phyloP scores from a whole-genome alignment of 2,888 invertebrate genomes.

The Conus canariensis region DNA sequence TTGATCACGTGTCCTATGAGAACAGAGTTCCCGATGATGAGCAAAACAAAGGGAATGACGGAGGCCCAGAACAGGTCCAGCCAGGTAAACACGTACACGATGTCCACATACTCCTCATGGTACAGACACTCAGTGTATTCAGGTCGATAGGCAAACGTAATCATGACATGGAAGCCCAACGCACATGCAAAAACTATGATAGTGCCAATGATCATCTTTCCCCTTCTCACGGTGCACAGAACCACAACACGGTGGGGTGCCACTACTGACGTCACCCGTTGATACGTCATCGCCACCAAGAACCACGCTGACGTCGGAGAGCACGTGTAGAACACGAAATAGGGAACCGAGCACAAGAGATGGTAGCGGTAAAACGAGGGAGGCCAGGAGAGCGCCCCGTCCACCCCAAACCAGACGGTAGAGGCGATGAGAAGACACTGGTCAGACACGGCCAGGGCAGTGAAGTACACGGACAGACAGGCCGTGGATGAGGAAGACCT shows the following conservation, averaged over 20 bases:
- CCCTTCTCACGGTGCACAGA: background rate
- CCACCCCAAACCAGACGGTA: background rate
- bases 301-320: background rate
- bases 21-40: background rate
- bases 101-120: background rate
- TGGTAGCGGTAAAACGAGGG: background rate
- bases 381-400: background rate
- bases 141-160: background rate
- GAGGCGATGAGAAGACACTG: background rate
- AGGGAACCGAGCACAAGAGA: background rate
- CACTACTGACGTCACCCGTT: constrained; percentile 9
- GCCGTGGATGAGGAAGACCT: background rate
- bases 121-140: background rate
- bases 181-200: background rate
- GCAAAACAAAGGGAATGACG: background rate
- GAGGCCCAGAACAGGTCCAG: background rate
- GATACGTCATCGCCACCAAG: constrained; percentile 18
- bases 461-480: background rate
- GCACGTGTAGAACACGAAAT: background rate
- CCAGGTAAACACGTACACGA: background rate
- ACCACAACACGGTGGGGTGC: background rate
- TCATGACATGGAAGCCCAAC: too few species aligned
- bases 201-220: background rate
- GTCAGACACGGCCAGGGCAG: constrained; percentile 11
- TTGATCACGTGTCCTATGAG: background rate